Evolutionary conservation across 2,888 invertebrate genomes (phyloP), one percentile per base, ranked within the genome.

Genomic region (Acrobasis consociella): DNA sequence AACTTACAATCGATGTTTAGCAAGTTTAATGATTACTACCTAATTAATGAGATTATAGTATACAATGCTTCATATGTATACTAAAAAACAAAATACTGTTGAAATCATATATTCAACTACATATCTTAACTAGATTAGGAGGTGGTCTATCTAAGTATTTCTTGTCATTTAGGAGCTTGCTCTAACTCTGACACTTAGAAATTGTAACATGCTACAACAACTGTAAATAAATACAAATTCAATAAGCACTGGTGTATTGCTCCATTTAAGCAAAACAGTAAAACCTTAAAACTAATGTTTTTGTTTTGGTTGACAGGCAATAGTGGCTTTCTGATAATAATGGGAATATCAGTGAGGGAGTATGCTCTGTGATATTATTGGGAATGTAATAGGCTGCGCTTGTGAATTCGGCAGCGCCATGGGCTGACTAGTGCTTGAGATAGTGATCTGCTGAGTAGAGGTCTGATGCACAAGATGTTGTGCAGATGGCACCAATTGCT

Each of bases 301-400:
- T 31, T 31, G 31, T 31, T 31, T 52, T 52, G 52, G 13, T 31
- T 31, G 52, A 5, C 17, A 51, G 37, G 51, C 17, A 51, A 31
- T n/a, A 1, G 22, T 53, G 2, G 46, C 58, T 49, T 37, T 59
- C n/a, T 59, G 17, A 5, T 37, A 39, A 46, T n/a, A 49, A 31
- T 58, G 9, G n/a, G 46, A 46, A 16, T 56, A 58, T 80, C 73
- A 92, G 76, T 92, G 92, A 58, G 92, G 92, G 67, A 92, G 76
- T 70, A 92, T 92, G 71, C 86, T 92, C 72, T 93, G 92, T 51
- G 92, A 90, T 74, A 92, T 92, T 70, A 92, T 93, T 51, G 92
- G 91, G 76, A 91, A 93, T 79, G 87, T 85, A 63, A 92, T 85
- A 37, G 90, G 72, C 77, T 91, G 92, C 65, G 91, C 84, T 71